Base-by-base conservation (phyloP, 2,888 invertebrate species). In the Phyllotreta cruciferae region DNA sequence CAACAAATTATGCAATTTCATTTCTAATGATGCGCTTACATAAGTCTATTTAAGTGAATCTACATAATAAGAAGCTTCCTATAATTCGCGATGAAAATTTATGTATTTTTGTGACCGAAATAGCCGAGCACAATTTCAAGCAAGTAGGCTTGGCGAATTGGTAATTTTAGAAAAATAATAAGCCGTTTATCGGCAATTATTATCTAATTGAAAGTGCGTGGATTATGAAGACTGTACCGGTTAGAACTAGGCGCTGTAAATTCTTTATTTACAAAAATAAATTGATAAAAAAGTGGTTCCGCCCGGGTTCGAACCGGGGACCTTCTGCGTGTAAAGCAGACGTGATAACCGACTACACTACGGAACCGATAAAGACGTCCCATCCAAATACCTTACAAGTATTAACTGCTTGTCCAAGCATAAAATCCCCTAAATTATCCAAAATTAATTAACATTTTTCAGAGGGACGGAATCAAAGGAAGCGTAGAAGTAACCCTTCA, bases 381-480 rank as follows among this genome's bases (percentile, higher is more conserved):
- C n/a, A n/a, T 9, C 7, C 35, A 7, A 9, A 6, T 24, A 24
- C 4, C 24, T 3, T 24, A 24, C 4, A 24, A 24, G 24, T 24
- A 24, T 4, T 24, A 24, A 24, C 4, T 24, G 4, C 24, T 1
- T 24, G 24, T 4, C 4, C 24, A 1, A 24, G n/a, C 1, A 10
- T 1, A n/a, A 44, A 44, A 4, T 44, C 4, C 7, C 1, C 8
- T 50, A 4, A 10, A 34, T 49, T 61, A 63, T n/a, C 24, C 13
- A 13, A 36, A 9, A 13, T 7, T 7, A 54, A n/a, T 50, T 60
- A 61, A 14, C 61, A 63, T 69, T 45, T 80, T 80, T 63, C 82
- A 90, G 89, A 83, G 86, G 68, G 88, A 89, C 73, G 88, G 86
- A 75, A 88, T 86, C 73, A 89, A 88, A 72, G 89, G 89, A 5